Percentiles rank a stretch among this genome's conserved stretches.
phyloP scores from a whole-genome alignment of 2,888 invertebrate species.

The Ryuthela nishihirai region DNA sequence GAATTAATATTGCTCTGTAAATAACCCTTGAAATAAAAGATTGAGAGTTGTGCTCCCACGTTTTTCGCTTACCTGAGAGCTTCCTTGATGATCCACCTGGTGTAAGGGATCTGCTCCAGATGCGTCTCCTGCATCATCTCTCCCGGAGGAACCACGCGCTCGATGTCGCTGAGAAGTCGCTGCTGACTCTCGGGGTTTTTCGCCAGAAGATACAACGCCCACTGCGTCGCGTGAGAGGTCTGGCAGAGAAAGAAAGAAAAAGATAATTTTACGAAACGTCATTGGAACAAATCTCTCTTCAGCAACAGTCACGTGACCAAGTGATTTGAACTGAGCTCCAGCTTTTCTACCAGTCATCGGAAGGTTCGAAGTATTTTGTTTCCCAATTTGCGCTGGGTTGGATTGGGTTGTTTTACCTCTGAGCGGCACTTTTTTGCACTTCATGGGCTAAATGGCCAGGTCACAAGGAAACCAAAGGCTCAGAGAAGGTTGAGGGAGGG shows the following conservation, averaged over 20 bases:
- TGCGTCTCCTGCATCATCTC: slow-evolving; percentile 45
- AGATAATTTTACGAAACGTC: no score
- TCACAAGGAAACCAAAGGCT: no score
- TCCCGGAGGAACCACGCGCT: slow-evolving; percentile 45
- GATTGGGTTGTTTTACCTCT: no score
- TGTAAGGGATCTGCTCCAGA: slow-evolving; percentile 51
- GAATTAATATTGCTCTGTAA: neutral
- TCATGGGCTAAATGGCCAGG: no score
- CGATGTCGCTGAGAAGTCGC: slow-evolving; percentile 55
- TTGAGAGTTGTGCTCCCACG: neutral
- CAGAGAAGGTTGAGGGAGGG: no score
- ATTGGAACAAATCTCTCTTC: no score
- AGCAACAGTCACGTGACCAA: no score
- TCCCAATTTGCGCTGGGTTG: no score
- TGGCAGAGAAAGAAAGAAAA: slow-evolving; percentile 12
- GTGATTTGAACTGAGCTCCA: no score
- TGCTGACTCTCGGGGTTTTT: slow-evolving; percentile 59
- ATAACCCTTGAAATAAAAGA: slow-evolving; percentile 5
- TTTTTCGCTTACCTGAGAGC: slow-evolving; percentile 61
- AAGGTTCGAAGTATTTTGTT: no score
- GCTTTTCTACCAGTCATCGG: no score
- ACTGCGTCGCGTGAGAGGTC: slow-evolving; percentile 80
- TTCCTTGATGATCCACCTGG: slow-evolving; percentile 71
- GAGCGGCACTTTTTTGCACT: no score
- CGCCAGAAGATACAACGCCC: slow-evolving; percentile 70